Evolutionary conservation across 1,140 invertebrate species (phyloP).

Genomic region (Dryas iulia): DNA sequence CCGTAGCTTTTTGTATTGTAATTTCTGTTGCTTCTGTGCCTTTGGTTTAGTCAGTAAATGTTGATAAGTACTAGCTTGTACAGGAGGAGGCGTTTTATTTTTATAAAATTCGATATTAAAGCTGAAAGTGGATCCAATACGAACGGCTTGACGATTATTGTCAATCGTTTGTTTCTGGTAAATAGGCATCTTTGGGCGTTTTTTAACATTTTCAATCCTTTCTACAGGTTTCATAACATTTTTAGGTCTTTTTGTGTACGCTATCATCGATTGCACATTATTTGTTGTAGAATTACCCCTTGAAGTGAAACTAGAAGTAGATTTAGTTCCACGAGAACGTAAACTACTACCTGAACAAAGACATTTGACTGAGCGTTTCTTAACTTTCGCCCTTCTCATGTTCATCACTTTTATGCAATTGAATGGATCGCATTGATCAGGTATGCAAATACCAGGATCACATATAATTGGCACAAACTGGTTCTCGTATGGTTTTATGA

Average conservation of each 20-base stretch:
- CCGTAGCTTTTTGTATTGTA: not conserved
- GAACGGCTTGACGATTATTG: conserved; percentile 25
- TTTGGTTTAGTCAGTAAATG: conserved; percentile 5
- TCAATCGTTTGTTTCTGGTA: not conserved
- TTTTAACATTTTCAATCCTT: not conserved
- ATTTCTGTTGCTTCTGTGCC: conserved; percentile 1
- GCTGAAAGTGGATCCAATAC: conserved; percentile 40
- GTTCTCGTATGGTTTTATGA: not conserved
- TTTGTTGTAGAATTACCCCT: not conserved
- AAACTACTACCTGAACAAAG: not conserved
- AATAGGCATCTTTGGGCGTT: not conserved
- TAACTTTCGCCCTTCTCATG: conserved; percentile 10
- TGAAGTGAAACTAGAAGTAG: conserved; percentile 17
- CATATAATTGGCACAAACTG: conserved; percentile 5
- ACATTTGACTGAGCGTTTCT: conserved; percentile 6
- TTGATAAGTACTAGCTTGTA: not conserved
- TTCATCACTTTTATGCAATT: conserved; percentile 24
- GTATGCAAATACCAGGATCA: conserved; percentile 35
- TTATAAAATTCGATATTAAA: conserved; percentile 46
- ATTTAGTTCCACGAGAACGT: conserved; percentile 16
- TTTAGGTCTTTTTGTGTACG: not conserved
- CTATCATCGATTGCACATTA: not conserved
- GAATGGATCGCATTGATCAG: conserved; percentile 30
- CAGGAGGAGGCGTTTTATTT: conserved; percentile 11
- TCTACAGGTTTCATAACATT: not conserved